These are phyloP conservation scores for Dasyurus viverrinus DNA, from an alignment of 2,113 vertebrate genomes.

Conservation along the genomic window DNA sequence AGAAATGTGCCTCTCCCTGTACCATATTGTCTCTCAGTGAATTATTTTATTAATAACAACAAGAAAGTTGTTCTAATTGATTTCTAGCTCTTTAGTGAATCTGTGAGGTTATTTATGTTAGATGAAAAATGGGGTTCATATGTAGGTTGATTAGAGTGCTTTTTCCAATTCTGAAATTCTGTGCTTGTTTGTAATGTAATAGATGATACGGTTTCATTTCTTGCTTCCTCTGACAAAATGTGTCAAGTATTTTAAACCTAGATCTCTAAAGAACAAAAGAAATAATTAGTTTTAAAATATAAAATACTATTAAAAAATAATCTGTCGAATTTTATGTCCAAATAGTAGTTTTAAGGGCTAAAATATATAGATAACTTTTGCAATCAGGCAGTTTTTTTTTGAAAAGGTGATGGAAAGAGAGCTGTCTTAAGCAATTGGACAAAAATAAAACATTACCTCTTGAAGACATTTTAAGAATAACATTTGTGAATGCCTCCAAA, in stretches of 20 bases:
- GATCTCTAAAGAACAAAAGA: not conserved
- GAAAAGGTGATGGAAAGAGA: constrained; percentile 26
- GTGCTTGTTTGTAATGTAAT: constrained; percentile 32
- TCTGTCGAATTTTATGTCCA: constrained; percentile 20
- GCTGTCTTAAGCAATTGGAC: constrained; percentile 34
- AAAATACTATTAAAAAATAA: not conserved
- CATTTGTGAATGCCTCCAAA: constrained; percentile 23
- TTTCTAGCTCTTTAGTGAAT: not conserved
- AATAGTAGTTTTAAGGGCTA: constrained; percentile 3
- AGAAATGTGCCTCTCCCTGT: constrained; percentile 3
- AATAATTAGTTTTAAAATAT: constrained; percentile 12
- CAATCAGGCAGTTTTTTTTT: constrained; percentile 34
- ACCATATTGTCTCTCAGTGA: not conserved
- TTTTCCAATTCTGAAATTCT: not conserved
- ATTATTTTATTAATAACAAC: not conserved
- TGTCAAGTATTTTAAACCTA: constrained; percentile 18
- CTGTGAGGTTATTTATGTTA: not conserved
- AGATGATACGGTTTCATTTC: constrained; percentile 26
- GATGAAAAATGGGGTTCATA: not conserved
- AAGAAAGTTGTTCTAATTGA: not conserved
- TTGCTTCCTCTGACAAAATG: constrained; percentile 12
- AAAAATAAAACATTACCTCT: constrained; percentile 29
- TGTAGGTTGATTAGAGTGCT: not conserved
- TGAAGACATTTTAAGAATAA: constrained; percentile 27
- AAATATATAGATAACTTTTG: constrained; percentile 6